Conservation (phyloP, 2,797 vertebrate species). For the Perodicticus potto region DNA sequence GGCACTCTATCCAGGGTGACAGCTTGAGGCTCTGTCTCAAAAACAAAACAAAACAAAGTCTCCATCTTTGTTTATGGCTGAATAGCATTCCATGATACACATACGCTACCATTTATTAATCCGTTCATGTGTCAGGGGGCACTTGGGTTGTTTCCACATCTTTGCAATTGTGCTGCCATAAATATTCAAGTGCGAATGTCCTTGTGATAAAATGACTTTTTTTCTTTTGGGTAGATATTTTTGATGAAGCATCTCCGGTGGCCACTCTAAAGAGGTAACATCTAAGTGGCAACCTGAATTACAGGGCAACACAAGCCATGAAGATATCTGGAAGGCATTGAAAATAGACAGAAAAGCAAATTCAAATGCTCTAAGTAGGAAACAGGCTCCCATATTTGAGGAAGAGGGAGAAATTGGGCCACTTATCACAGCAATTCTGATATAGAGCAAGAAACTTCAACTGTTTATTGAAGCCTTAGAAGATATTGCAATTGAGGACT, state of each 20-base stretch:
- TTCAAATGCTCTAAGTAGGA: neutral
- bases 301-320: neutral
- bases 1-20: too few species aligned
- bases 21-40: too few species aligned
- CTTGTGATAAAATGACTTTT: too few species aligned
- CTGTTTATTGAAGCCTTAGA: neutral
- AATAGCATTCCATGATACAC: too few species aligned
- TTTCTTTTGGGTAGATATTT: neutral
- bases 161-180: too few species aligned
- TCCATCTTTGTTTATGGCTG: too few species aligned
- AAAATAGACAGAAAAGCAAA: neutral
- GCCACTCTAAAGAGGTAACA: neutral
- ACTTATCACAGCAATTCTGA: neutral
- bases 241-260: neutral
- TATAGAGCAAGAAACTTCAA: neutral
- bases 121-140: too few species aligned
- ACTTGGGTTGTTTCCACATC: too few species aligned
- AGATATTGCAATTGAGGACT: neutral
- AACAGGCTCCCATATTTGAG: neutral
- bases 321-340: neutral
- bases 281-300: neutral
- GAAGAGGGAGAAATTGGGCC: neutral
- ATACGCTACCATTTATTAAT: too few species aligned
- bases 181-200: too few species aligned
- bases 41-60: too few species aligned